Base-by-base conservation (phyloP, 2,888 invertebrate species). In the Corythucha ciliata region DNA sequence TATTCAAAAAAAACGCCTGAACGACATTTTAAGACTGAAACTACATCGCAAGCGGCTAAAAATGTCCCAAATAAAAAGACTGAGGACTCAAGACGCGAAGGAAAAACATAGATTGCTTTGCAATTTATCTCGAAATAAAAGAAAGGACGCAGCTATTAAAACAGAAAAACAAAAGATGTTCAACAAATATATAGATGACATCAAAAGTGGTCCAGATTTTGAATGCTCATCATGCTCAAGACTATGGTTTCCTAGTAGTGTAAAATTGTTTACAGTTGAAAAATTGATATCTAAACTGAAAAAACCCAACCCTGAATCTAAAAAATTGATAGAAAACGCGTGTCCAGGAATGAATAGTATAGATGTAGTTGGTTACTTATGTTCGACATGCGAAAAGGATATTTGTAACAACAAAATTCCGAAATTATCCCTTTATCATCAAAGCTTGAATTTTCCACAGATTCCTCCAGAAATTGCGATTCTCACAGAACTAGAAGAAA, bases 401-500 rank as follows among this genome's bases (percentile, higher is more conserved):
- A 3, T 45, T 7, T 10, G 3, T 3, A 46, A 49, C 2, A 2
- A 14, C 4, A 24, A 21, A 40, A 3, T 40, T 2, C 40, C 22
- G 8, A 7, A 14, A 6, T 4, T 40, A 6, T 16, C 29, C 6
- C 24, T 22, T 48, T n/a, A n/a, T n/a, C 26, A 33, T 22, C 7
- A 8, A 10, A 44, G 36, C 18, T 8, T 50, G 7, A 7, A 24
- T 8, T 53, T 53, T 42, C 53, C 53, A 18, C 10, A 10, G 5
- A 22, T 53, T 18, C 48, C 53, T 12, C 14, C 24, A 10, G 36
- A 18, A 14, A 18, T 53, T 20, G 41, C 18, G 29, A 26, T 21
- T 3, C 21, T 53, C 7, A 53, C 48, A 8, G 26, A 20, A 2
- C 25, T 53, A 12, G 53, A 53, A 42, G 53, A 53, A 26, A 29